Evolutionary conservation across 2,113 vertebrate genomes (phyloP).

Genomic region (Takifugu bimaculatus): DNA sequence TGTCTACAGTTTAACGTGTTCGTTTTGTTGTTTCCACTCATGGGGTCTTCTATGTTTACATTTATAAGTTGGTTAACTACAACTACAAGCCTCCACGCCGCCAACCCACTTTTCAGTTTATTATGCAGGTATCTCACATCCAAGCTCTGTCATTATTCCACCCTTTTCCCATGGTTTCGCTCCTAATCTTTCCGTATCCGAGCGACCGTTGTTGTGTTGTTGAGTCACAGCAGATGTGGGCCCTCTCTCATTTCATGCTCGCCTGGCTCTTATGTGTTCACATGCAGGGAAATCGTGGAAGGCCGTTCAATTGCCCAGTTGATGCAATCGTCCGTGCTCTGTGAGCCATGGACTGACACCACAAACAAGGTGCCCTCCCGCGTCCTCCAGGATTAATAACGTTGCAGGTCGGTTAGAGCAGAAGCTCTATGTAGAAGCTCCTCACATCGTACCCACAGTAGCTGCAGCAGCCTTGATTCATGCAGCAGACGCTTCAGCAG

Average conservation of each 20-base stretch:
- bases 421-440: neutral
- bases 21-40: constrained; percentile 17
- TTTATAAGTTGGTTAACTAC: constrained; percentile 19
- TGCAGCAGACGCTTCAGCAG: no score
- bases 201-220: neutral
- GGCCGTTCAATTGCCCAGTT: constrained; percentile 44
- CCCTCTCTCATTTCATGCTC: constrained; percentile 44
- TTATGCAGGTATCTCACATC: constrained; percentile 16
- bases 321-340: constrained; percentile 49
- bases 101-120: neutral
- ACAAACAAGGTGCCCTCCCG: constrained; percentile 34
- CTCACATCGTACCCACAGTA: neutral
- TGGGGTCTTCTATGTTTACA: constrained; percentile 12
- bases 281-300: constrained; percentile 41
- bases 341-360: constrained; percentile 36
- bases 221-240: constrained; percentile 4
- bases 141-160: constrained; percentile 26
- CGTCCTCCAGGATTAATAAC: constrained; percentile 26
- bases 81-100: constrained; percentile 42
- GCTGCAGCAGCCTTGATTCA: no score
- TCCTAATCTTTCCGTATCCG: no score
- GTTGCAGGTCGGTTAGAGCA: neutral
- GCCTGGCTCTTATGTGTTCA: constrained; percentile 34
- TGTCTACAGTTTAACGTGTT: no score
- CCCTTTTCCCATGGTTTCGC: no score